Base-by-base conservation (phyloP, 2,888 invertebrate species). In the Lycocerus yunnanus region DNA sequence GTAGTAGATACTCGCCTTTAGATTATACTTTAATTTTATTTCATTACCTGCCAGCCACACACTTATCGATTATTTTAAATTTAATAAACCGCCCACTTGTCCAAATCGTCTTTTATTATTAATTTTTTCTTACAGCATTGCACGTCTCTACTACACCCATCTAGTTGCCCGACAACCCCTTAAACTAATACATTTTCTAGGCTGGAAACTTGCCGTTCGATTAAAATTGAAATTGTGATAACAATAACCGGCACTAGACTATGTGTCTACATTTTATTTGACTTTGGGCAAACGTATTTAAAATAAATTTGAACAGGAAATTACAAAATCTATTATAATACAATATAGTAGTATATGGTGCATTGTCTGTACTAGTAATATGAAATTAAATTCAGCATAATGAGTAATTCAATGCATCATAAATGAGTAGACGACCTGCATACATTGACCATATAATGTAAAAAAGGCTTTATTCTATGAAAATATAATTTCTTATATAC, bases 371-470 rank as follows among this genome's bases (percentile, higher is more conserved):
- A 63, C n/a, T 15, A 63, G 65, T 18, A 66, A 27, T 58, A 63
- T 58, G 70, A 65, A 70, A 70, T 70, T 16, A 70, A 70, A 65
- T 69, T 16, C 15, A 58, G 16, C 18, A 43, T 58, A 20, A 65
- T 65, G 43, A 15, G 21, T 20, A 65, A 61, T 65, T 58, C 13
- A 69, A 59, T 69, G 69, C 61, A 69, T 58, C 21, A 65, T 70
- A 24, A 65, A 27, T 18, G 61, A 65, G 65, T 70, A 61, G 65
- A 70, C 58, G 70, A 61, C 70, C 70, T 21, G 18, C 27, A 16
- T 24, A 70, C 20, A 70, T 66, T 63, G 20, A 18, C 61, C 66
- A 24, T 66, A 66, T 20, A 24, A 21, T 61, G 20, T 14, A 20
- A 66, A 15, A 14, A 66, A 15, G 20, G 24, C 14, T 66, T 20